Evolutionary conservation across 2,113 vertebrate genomes (phyloP).

Genomic region (Arvicanthis niloticus): DNA sequence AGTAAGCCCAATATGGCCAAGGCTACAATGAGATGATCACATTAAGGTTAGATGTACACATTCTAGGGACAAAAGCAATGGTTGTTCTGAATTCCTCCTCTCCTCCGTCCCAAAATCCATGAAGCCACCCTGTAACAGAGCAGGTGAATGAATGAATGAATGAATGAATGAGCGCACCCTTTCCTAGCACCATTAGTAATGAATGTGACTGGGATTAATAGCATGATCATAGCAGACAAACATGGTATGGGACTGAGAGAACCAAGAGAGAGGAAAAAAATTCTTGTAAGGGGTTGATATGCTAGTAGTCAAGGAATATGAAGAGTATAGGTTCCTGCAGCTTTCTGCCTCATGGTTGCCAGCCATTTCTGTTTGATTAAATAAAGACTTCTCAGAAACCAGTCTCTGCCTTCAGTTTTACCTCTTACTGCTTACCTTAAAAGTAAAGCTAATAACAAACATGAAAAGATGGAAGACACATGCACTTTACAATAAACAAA

Average conservation of each 20-base stretch:
- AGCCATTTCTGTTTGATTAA: not conserved
- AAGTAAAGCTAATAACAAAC: not conserved
- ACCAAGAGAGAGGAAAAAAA: not conserved
- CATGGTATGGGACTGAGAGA: not conserved
- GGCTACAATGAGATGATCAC: too few relatives aligned
- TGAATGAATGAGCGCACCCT: not conserved
- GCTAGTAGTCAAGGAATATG: not conserved
- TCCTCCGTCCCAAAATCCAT: not conserved
- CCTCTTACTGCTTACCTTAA: not conserved
- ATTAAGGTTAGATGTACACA: not conserved
- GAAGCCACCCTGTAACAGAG: not conserved
- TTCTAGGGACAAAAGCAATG: not conserved
- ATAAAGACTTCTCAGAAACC: not conserved
- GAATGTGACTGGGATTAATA: not conserved
- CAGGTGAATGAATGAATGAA: not conserved
- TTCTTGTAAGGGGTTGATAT: not conserved
- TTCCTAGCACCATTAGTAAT: not conserved
- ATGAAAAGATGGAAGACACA: not conserved
- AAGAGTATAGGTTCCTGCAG: not conserved
- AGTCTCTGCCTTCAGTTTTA: not conserved
- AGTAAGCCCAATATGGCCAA: not conserved
- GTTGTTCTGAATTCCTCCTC: not conserved
- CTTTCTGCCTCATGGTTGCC: not conserved
- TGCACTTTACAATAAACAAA: not conserved
- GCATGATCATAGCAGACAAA: not conserved